Conservation (phyloP, 2,888 invertebrate genomes). For the Mythimna impura region DNA sequence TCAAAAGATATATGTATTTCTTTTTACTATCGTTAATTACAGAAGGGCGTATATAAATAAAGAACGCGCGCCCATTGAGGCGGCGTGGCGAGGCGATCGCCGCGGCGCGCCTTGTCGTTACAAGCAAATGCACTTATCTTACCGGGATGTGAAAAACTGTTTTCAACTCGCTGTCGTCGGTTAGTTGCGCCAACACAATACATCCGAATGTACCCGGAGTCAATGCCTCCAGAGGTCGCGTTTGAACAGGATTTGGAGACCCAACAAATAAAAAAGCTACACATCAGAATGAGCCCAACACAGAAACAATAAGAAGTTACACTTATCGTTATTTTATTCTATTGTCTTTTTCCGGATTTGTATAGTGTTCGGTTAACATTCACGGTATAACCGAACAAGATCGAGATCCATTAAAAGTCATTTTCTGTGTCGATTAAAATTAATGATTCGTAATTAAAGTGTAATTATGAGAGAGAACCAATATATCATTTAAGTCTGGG, state of each 20-base stretch:
- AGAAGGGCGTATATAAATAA: slow-evolving; percentile 89
- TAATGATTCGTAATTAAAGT: slow-evolving; percentile 70
- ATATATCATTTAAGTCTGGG: slow-evolving; percentile 72
- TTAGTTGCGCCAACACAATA: slow-evolving; percentile 86
- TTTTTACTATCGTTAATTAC: slow-evolving; percentile 89
- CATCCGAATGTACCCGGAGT: slow-evolving; percentile 77
- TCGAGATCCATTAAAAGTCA: slow-evolving; percentile 52
- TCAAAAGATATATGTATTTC: slow-evolving; percentile 84
- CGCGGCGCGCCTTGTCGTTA: slow-evolving; percentile 87
- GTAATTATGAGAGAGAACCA: slow-evolving; percentile 74
- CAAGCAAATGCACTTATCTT: slow-evolving; percentile 91
- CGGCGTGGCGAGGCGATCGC: slow-evolving; percentile 83
- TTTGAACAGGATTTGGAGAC: slow-evolving; percentile 82
- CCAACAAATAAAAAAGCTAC: slow-evolving; percentile 79
- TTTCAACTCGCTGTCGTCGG: slow-evolving; percentile 84
- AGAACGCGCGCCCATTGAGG: slow-evolving; percentile 85
- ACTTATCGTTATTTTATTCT: slow-evolving; percentile 75
- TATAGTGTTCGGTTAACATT: slow-evolving; percentile 68
- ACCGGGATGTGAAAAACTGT: slow-evolving; percentile 88
- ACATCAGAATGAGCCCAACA: slow-evolving; percentile 77
- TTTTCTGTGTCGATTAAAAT: slow-evolving; percentile 65
- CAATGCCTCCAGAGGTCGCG: slow-evolving; percentile 84
- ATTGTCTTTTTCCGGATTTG: slow-evolving; percentile 68
- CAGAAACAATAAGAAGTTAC: slow-evolving; percentile 82
- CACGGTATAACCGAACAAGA: slow-evolving; percentile 53